Evolutionary conservation across 1,140 invertebrate species (phyloP).

Genomic region (Drosophila tani): DNA sequence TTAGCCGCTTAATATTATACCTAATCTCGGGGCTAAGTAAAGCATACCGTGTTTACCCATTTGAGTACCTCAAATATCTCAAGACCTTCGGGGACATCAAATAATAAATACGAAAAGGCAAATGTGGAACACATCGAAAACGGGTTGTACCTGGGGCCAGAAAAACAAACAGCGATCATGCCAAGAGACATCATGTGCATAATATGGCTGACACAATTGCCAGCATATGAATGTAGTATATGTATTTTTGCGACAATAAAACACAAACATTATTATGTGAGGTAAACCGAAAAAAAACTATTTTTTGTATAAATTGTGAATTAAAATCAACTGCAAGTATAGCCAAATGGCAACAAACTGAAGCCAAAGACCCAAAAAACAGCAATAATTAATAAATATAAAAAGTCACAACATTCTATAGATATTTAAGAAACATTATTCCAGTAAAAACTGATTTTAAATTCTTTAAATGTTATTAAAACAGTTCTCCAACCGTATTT

Average conservation of each 20-base stretch:
- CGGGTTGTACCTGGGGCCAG: conserved; percentile 39
- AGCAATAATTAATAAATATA: conserved; percentile 7
- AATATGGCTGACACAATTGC: conserved; percentile 48
- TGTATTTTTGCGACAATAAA: conserved; percentile 29
- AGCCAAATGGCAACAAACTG: conserved; percentile 10
- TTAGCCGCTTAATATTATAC: background rate
- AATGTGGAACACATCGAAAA: conserved; percentile 56
- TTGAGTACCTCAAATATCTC: conserved; percentile 28
- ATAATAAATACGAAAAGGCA: conserved; percentile 21
- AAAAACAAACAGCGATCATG: conserved; percentile 33
- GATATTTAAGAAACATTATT: too few species aligned
- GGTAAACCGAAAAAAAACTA: conserved; percentile 66
- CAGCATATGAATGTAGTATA: background rate
- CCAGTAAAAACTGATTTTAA: too few species aligned
- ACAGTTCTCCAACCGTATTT: background rate
- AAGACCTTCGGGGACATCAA: conserved; percentile 39
- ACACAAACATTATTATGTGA: conserved; percentile 64
- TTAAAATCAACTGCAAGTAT: conserved; percentile 62
- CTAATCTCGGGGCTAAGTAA: background rate
- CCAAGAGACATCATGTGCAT: conserved; percentile 32
- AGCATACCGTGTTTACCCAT: conserved; percentile 11
- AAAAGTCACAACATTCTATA: background rate
- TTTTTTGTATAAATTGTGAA: conserved; percentile 46
- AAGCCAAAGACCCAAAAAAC: background rate
- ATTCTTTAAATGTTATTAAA: background rate